A percentile compares a stretch with the other conserved stretches of the same genome.
Conservation (phyloP, 2,113 vertebrate genomes). For the Balaeniceps rex region DNA sequence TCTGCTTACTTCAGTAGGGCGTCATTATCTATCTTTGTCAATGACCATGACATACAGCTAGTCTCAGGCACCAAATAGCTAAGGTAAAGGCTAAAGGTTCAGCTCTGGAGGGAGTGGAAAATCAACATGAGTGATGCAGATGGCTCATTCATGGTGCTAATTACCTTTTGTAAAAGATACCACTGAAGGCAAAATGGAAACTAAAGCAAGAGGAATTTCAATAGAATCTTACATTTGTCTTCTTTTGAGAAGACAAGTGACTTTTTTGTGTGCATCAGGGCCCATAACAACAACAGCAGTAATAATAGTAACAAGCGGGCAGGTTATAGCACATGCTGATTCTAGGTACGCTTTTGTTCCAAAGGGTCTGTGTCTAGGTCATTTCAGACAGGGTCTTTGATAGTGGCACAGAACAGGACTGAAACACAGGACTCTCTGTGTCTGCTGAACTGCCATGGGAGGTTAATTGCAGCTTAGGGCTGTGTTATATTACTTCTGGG, state of each 20-base stretch:
- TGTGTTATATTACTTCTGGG: not conserved
- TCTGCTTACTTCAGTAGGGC: constrained; percentile 29
- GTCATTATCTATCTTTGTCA: constrained; percentile 67
- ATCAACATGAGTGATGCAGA: constrained; percentile 39
- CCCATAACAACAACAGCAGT: not conserved
- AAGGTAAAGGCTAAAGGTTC: constrained; percentile 50
- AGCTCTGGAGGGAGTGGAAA: constrained; percentile 9
- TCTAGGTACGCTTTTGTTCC: not conserved
- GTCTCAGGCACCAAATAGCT: constrained; percentile 48
- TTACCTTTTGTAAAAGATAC: constrained; percentile 14
- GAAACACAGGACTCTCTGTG: not conserved
- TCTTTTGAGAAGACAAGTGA: not conserved
- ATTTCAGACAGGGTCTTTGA: not conserved
- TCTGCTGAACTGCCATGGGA: not conserved
- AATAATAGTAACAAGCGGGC: not conserved
- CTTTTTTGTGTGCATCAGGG: not conserved
- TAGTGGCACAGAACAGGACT: not conserved
- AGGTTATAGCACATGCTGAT: not conserved
- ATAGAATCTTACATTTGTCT: not conserved
- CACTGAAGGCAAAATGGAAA: constrained; percentile 22
- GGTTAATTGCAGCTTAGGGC: not conserved
- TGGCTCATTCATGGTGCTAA: not conserved
- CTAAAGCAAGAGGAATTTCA: not conserved
- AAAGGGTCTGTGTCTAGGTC: not conserved
- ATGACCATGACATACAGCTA: constrained; percentile 28